Percentiles rank a stretch among this genome's conserved stretches.
Evolutionary conservation across 2,888 invertebrate species (phyloP).

Genomic region (Chironomus riparius): DNA sequence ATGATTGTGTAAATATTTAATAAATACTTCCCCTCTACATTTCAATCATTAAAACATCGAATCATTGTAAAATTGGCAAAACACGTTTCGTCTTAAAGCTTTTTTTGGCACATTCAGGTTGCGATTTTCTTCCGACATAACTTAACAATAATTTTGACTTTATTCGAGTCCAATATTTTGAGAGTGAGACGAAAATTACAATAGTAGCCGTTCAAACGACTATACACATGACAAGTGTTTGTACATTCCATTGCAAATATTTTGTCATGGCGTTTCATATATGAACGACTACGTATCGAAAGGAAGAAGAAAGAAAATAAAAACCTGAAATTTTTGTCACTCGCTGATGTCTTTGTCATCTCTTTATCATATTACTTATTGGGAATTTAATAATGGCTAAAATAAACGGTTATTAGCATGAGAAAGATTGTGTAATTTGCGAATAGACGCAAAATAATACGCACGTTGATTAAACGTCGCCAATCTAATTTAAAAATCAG

Average conservation of each 20-base stretch:
- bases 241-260: slow-evolving; percentile 9
- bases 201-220: neutral
- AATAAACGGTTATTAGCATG: neutral
- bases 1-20: too few species aligned
- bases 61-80: neutral
- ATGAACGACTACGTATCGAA: neutral
- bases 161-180: too few species aligned
- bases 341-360: neutral
- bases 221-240: neutral
- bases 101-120: slow-evolving; percentile 8
- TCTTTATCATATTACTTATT: neutral
- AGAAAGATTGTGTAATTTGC: neutral
- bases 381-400: too few species aligned
- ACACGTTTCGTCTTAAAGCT: neutral
- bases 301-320: neutral
- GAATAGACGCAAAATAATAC: too few species aligned
- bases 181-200: too few species aligned
- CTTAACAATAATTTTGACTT: too few species aligned
- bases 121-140: neutral
- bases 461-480: neutral
- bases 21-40: too few species aligned
- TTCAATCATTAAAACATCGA: neutral
- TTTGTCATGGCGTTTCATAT: neutral
- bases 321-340: slow-evolving; percentile 4
- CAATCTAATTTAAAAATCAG: neutral